These are phyloP conservation scores for Patiria miniata DNA, from an alignment of 35 echinoderm and acorn worm genomes.

Conservation along the genomic window DNA sequence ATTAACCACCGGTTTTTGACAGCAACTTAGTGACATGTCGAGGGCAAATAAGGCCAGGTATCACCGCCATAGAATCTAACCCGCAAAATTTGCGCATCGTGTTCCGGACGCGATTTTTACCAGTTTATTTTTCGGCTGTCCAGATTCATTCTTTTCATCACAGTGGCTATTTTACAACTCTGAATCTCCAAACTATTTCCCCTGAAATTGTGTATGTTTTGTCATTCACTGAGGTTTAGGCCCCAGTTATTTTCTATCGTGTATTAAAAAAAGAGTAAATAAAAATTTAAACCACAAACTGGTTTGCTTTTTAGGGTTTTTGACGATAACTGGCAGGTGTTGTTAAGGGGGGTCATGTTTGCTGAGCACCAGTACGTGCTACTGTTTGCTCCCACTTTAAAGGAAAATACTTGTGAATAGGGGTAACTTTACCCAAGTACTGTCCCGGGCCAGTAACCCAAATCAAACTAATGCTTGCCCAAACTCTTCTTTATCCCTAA, in stretches of 20 bases:
- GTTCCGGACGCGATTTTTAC: neutral
- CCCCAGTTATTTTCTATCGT: neutral
- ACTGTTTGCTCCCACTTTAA: constrained; percentile 17
- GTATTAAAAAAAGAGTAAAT: neutral
- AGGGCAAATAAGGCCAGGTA: too few species aligned
- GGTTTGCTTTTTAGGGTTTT: neutral
- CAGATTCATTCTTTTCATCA: constrained; percentile 9
- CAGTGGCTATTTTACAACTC: neutral
- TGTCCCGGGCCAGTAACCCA: neutral
- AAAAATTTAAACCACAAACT: neutral
- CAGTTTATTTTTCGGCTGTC: neutral
- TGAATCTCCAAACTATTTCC: neutral
- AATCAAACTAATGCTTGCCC: neutral
- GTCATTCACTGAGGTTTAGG: neutral
- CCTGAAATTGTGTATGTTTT: neutral
- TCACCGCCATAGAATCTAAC: too few species aligned
- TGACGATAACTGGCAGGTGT: constrained; percentile 17
- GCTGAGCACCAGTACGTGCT: neutral
- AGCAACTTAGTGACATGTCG: too few species aligned
- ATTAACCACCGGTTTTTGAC: too few species aligned
- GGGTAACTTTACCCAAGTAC: neutral
- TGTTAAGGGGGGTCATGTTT: constrained; percentile 15
- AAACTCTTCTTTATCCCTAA: neutral
- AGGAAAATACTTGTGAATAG: constrained; percentile 22
- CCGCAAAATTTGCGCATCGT: constrained; percentile 3